Evolutionary conservation across 2,888 invertebrate genomes (phyloP), one percentile per base, ranked within the genome.

Genomic region (Macropis europaea): DNA sequence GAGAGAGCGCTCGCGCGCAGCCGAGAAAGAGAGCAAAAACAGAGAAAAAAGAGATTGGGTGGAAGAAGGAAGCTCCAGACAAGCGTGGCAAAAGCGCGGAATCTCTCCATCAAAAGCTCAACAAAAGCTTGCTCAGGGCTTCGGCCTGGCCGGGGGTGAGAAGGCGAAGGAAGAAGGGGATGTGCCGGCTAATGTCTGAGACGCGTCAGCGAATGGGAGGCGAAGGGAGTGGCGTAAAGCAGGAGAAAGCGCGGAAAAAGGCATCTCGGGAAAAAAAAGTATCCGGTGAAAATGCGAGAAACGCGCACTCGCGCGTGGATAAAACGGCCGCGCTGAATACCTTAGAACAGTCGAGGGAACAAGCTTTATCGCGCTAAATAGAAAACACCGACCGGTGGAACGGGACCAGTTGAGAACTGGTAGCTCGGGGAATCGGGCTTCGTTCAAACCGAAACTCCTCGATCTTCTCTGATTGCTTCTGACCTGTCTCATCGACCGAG

Each of bases 41-140:
- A 28, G 38, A 28, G 38, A 32, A 45, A 42, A 36, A 30, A 50
- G 52, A 30, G 50, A 26, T 11, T 2, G 1, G 30, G 43, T 13
- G 43, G 52, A 34, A 67, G 59, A 40, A 69, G 63, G 72, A 52
- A 76, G 73, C 79, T 68, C 30, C 71, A 76, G 81, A 78, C 76
- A 81, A 81, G 73, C 77, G 74, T 70, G 72, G 82, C 74, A 76
- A 77, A n/a, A 81, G 81, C 76, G 78, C 67, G 81, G 81, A 81
- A 81, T 81, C 81, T 83, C 81, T 82, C 81, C 81, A 81, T 81
- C 76, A 81, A 82, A 82, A 78, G 82, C 81, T 82, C 81, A 81
- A 81, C 81, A 81, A 81, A 82, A 82, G 81, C 82, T 83, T 70
- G 81, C 73, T 76, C 73, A 66, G 68, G 67, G 81, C 70, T 72